phyloP scores from a whole-genome alignment of 2,888 invertebrate species.

The Spilosoma lubricipeda region DNA sequence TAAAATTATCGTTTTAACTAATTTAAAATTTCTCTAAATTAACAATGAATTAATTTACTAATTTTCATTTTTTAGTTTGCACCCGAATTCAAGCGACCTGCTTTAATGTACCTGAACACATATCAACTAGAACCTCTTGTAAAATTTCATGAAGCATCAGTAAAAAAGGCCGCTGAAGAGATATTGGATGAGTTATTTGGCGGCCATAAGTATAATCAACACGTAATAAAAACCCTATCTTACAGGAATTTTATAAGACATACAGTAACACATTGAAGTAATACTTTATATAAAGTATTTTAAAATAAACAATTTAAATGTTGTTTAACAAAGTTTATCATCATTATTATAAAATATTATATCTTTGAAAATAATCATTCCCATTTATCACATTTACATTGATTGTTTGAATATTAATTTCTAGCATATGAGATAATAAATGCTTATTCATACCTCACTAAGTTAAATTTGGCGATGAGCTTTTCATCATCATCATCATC shows the following conservation, averaged over 20 bases:
- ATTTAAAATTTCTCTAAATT: too few species aligned
- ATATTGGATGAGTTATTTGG: slow-evolving; percentile 65
- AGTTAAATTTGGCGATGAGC: too few species aligned
- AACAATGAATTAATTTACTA: neutral
- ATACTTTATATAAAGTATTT: neutral
- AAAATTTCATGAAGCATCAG: slow-evolving; percentile 56
- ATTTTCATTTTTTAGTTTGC: slow-evolving; percentile 59
- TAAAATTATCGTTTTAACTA: neutral
- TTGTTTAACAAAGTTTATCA: too few species aligned
- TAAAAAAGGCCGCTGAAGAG: slow-evolving; percentile 54
- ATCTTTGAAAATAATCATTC: too few species aligned
- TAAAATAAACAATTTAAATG: too few species aligned
- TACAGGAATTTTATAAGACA: neutral
- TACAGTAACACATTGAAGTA: neutral
- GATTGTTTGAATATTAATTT: too few species aligned
- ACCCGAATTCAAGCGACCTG: slow-evolving; percentile 74
- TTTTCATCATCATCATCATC: too few species aligned
- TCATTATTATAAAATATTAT: too few species aligned
- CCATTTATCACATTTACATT: too few species aligned
- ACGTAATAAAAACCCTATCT: neutral
- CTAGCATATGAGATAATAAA: too few species aligned
- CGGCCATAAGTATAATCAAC: slow-evolving; percentile 68
- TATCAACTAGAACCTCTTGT: slow-evolving; percentile 68
- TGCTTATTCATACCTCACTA: too few species aligned
- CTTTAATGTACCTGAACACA: slow-evolving; percentile 64